Percentiles rank a stretch among this genome's conserved stretches.
Evolutionary conservation across 2,888 invertebrate genomes (phyloP).

Genomic region (Morpho achilles): DNA sequence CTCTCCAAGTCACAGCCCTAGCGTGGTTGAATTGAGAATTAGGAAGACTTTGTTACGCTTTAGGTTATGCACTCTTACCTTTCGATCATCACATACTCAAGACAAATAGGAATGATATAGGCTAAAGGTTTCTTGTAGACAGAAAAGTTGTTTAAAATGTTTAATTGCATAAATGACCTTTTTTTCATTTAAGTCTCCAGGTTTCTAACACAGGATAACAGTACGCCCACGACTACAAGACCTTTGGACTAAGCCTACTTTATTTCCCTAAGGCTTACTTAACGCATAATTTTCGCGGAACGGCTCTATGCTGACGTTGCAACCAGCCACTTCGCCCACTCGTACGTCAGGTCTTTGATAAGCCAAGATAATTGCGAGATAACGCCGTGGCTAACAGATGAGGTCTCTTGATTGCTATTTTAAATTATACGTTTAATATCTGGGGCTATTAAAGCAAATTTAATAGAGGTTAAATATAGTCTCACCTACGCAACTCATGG

Average conservation of each 20-base stretch:
- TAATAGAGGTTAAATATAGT: conserved; percentile 9
- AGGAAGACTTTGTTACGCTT: no score
- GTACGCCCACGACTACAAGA: conserved; percentile 14
- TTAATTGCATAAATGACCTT: no score
- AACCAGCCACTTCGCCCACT: conserved; percentile 36
- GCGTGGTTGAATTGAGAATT: no score
- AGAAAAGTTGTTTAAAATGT: no score
- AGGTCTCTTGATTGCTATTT: conserved; percentile 20
- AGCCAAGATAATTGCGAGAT: conserved; percentile 34
- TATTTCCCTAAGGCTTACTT: conserved; percentile 27
- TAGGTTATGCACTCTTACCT: no score
- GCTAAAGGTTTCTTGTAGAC: no score
- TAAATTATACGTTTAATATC: conserved; percentile 21
- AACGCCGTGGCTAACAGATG: conserved; percentile 26
- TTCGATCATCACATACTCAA: no score
- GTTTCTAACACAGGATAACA: no score
- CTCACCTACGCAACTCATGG: no score
- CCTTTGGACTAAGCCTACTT: conserved; percentile 30
- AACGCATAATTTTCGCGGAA: conserved; percentile 36
- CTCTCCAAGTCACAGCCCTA: no score
- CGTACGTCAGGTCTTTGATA: conserved; percentile 29
- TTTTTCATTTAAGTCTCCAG: no score
- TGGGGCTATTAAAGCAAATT: conserved; percentile 9
- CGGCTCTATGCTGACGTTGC: conserved; percentile 35
- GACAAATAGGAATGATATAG: no score